Conservation (phyloP, 2,797 vertebrate genomes). For the Gallirallus australis region DNA sequence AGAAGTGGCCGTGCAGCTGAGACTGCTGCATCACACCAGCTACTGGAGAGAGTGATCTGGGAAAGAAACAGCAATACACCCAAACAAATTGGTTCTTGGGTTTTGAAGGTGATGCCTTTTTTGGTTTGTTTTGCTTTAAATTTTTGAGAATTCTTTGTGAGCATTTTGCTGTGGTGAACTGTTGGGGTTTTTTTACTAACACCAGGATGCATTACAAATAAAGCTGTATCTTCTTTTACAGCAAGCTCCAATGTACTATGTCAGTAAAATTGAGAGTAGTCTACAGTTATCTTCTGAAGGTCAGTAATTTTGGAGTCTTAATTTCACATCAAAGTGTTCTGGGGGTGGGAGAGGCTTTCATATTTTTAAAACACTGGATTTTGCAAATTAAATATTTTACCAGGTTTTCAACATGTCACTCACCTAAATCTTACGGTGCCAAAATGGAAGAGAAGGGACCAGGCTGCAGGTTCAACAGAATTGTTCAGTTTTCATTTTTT, state of each 20-base stretch:
- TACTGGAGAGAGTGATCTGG: background rate
- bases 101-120: background rate
- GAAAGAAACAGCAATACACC: background rate
- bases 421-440: background rate
- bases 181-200: background rate
- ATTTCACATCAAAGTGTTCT: background rate
- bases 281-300: slow-evolving; percentile 78
- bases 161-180: background rate
- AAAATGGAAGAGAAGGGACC: background rate
- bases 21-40: background rate
- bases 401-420: background rate
- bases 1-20: background rate
- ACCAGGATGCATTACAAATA: background rate
- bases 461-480: background rate
- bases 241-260: slow-evolving; percentile 76
- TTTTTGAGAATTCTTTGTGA: background rate
- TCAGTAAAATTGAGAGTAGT: slow-evolving; percentile 73
- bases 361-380: background rate
- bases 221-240: slow-evolving; percentile 48
- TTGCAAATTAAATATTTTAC: background rate
- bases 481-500: background rate
- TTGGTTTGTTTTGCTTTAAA: no score
- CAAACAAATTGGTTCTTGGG: background rate
- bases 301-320: slow-evolving; percentile 49
- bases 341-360: background rate